Conservation (phyloP, 2,113 vertebrate species). For the Oryzias melastigma region DNA sequence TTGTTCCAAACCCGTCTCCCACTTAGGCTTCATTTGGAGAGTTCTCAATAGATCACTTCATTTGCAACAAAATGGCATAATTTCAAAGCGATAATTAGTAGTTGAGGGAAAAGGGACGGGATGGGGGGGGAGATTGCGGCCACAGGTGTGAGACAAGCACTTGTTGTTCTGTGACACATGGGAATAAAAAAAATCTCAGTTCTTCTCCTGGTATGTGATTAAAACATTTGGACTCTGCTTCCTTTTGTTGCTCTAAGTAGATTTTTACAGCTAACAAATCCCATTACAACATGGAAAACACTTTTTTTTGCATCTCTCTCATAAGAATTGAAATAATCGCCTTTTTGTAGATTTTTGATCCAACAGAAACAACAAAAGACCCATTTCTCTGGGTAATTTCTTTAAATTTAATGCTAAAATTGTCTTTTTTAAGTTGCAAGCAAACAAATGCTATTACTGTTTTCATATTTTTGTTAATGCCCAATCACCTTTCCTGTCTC, state of each 20-base stretch:
- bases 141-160: slow-evolving; percentile 17
- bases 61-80: slow-evolving; percentile 60
- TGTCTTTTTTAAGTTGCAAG: too few relatives aligned
- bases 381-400: too few relatives aligned
- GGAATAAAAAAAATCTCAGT: slow-evolving; percentile 6
- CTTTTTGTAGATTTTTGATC: too few relatives aligned
- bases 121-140: slow-evolving; percentile 36
- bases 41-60: slow-evolving; percentile 45
- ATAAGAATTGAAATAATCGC: too few relatives aligned
- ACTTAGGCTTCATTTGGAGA: slow-evolving; percentile 42
- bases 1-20: slow-evolving; percentile 22
- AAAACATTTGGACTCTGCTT: background rate
- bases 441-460: background rate
- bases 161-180: slow-evolving; percentile 10
- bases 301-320: too few relatives aligned
- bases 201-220: slow-evolving; percentile 13
- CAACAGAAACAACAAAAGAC: too few relatives aligned
- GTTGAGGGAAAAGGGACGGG: slow-evolving; percentile 22
- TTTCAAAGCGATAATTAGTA: slow-evolving; percentile 67
- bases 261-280: slow-evolving; percentile 4
- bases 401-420: too few relatives aligned
- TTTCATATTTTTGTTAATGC: background rate
- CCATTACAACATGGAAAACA: slow-evolving; percentile 1
- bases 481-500: background rate
- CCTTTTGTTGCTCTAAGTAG: too few relatives aligned